phyloP scores from a whole-genome alignment of 2,113 vertebrate genomes.

The rabbit (Oryctolagus cuniculus) region DNA sequence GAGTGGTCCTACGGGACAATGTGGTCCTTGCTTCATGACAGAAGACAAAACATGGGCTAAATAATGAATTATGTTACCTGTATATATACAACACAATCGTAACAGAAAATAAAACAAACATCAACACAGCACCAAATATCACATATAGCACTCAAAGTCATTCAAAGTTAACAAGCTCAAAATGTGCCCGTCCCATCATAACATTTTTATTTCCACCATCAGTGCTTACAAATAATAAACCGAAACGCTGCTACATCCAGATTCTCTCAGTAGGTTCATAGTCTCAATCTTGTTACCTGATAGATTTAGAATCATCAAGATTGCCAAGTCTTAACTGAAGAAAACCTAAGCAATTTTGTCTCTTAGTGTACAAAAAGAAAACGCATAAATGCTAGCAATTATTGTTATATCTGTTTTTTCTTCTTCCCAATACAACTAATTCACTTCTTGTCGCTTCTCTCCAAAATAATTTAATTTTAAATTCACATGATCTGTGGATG shows the following conservation, averaged over 20 bases:
- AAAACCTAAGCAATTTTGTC: neutral
- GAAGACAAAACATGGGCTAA: slow-evolving; percentile 39
- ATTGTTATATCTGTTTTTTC: neutral
- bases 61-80: neutral
- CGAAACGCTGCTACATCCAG: neutral
- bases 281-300: neutral
- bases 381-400: neutral
- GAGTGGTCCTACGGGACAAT: neutral
- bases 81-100: neutral
- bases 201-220: neutral
- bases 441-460: neutral
- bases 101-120: slow-evolving; percentile 40
- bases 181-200: neutral
- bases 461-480: slow-evolving; percentile 13
- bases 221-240: neutral
- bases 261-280: slow-evolving; percentile 23
- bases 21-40: neutral
- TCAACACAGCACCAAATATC: neutral
- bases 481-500: neutral
- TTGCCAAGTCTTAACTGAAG: neutral
- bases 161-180: slow-evolving; percentile 7
- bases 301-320: slow-evolving; percentile 5
- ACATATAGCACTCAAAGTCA: neutral
- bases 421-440: slow-evolving; percentile 16
- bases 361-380: slow-evolving; percentile 15